Evolutionary conservation across 2,797 vertebrate species (phyloP), one percentile per base, ranked within the genome.

Genomic region (Amphiprion clarkii): DNA sequence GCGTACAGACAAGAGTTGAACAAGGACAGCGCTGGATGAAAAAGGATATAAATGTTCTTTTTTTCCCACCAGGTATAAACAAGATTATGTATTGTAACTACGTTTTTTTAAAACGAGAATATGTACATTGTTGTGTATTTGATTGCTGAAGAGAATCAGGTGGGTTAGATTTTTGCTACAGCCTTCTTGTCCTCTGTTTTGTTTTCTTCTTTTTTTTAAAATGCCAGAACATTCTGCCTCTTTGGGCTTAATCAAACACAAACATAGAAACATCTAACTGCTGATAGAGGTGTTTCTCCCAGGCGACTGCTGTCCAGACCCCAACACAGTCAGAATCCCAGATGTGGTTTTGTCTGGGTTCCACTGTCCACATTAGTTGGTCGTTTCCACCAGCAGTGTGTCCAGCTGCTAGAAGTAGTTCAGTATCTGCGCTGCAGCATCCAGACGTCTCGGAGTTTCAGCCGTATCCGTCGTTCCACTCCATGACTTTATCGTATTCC

Each of bases 401-500:
- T 25, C 51, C 4, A 25, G 33, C 52, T n/a, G 9, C 25, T 19
- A 16, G 5, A 0, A 25, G 7, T 0, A 39, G 48, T 39, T 65
- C 31, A 3, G 64, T 40, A 0, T 66, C 55, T 6, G 55, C 8
- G 36, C 42, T 14, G 1, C 56, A 13, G 27, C 0, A 40, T 4
- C 6, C 25, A 8, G 57, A 31, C 11, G 19, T 14, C 21, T 19
- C 44, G 0, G 7, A 29, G 17, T 31, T 51, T 86, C 83, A 95
- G 67, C 87, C 91, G 86, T 69, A 96, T 6, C 94, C 94, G 19
- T 96, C 88, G 58, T 98, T 97, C 97, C 97, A 99, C 58, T 95
- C 96, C 96, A 99, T 98, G 82, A 99, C 89, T 94, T 99, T 99
- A 74, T 99, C 96, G 49, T 99, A 99, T 70, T 99, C 97, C 21